A percentile compares a stretch with the other conserved stretches of the same genome.
Evolutionary conservation across 2,797 vertebrate genomes (phyloP).

Genomic region (Sardinella longiceps): DNA sequence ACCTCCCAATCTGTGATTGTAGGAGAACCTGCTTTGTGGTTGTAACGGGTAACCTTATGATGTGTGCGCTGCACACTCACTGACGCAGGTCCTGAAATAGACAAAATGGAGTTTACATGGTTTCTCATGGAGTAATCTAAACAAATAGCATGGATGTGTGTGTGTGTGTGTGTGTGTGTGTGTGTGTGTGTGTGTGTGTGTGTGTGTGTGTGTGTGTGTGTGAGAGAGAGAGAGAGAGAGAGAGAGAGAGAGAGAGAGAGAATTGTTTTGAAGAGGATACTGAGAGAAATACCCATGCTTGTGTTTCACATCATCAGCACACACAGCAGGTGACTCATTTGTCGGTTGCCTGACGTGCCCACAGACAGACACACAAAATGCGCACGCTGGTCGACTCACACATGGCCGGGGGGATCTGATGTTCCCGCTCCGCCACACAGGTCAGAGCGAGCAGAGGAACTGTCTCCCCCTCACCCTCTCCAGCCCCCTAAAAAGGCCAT

Average conservation of each 20-base stretch:
- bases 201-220: neutral
- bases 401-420: conserved; percentile 1
- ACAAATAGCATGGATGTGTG: neutral
- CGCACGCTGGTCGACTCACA: neutral
- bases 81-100: neutral
- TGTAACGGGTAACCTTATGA: neutral
- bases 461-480: neutral
- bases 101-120: neutral
- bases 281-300: neutral
- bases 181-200: conserved; percentile 31
- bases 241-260: neutral
- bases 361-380: neutral
- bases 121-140: neutral
- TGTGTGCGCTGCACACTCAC: no score
- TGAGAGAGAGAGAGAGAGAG: no score
- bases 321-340: neutral
- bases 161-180: conserved; percentile 14
- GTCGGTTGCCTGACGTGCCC: neutral
- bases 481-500: neutral
- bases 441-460: neutral
- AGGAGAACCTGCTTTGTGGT: neutral
- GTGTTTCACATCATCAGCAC: neutral
- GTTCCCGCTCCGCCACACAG: conserved; percentile 11
- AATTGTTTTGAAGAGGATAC: neutral
- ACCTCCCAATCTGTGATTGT: neutral